These are phyloP conservation scores for Triplophysa yarkandensis DNA, from an alignment of 2,797 vertebrate species.

Conservation along the genomic window DNA sequence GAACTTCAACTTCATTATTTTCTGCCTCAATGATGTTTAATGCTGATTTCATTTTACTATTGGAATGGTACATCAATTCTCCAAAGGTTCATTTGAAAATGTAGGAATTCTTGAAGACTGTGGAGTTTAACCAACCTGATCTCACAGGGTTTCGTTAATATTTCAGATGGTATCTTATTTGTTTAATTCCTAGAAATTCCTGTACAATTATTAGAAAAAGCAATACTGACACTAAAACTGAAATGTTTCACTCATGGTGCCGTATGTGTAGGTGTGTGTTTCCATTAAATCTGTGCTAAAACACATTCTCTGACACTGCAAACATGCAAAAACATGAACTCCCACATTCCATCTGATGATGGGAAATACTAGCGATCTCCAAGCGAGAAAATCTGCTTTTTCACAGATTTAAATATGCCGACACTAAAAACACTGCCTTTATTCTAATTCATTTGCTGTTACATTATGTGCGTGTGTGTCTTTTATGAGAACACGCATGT, in stretches of 20 bases:
- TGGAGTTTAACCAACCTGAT: too few species aligned
- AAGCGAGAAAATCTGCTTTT: neutral
- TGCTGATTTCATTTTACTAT: neutral
- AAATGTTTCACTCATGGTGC: neutral
- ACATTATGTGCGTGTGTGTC: too few species aligned
- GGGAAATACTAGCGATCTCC: neutral
- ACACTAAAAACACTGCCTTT: too few species aligned
- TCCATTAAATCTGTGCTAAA: constrained; percentile 6
- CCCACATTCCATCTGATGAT: neutral
- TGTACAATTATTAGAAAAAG: too few species aligned
- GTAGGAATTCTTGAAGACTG: too few species aligned
- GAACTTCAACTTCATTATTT: neutral
- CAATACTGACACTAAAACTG: neutral
- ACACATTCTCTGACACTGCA: neutral
- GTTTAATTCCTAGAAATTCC: too few species aligned
- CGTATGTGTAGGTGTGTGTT: neutral
- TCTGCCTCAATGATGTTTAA: neutral
- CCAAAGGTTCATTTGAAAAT: neutral
- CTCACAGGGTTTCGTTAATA: too few species aligned
- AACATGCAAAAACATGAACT: neutral
- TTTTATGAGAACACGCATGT: too few species aligned
- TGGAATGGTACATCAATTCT: too few species aligned
- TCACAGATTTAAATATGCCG: neutral
- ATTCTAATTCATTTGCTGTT: too few species aligned
- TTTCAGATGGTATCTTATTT: too few species aligned